Evolutionary conservation across 2,888 invertebrate genomes (phyloP), one percentile per base, ranked within the genome.

Genomic region (Dynastes tityus): DNA sequence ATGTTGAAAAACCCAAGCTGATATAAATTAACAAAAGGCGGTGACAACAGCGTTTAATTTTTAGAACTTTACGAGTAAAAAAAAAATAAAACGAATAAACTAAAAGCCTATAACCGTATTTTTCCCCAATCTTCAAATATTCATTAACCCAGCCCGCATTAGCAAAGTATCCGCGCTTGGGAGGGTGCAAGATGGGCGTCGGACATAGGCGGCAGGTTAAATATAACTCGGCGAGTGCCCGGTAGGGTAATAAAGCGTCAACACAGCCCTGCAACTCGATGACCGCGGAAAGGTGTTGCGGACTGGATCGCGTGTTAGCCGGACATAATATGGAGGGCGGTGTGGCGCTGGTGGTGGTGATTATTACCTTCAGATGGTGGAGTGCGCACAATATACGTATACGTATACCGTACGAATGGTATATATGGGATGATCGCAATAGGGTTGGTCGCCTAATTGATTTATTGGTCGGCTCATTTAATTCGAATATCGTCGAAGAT

Each of bases 371-470:
- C 58, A 32, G 32, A 32, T 51, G 40, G 40, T 27, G 22, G 22
- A 49, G 80, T 80, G 77, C 79, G 81, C 45, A 45, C 9, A 45
- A 6, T 11, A 45, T 9, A 45, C 11, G 11, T 9, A 8, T 45
- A 45, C 45, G 45, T 45, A 11, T 45, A 45, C 32, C 32, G 4
- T 5, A 32, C 32, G 32, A 3, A 32, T 32, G 4, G 32, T 45
- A 45, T 45, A 45, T 55, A 55, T 80, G 80, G 78, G 79, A 81
- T 73, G 73, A 73, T 76, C 71, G 76, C 76, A 82, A 81, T 78
- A 81, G 83, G 83, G 83, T 83, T 83, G 83, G 83, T 82, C 83
- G 64, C 73, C 81, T 83, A 83, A 83, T 83, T 83, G 83, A 83
- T 83, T 83, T 83, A 83, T 83, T 82, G 83, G 81, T 81, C 80